phyloP scores from a whole-genome alignment of 2,797 vertebrate species.

The Peromyscus attwateri region DNA sequence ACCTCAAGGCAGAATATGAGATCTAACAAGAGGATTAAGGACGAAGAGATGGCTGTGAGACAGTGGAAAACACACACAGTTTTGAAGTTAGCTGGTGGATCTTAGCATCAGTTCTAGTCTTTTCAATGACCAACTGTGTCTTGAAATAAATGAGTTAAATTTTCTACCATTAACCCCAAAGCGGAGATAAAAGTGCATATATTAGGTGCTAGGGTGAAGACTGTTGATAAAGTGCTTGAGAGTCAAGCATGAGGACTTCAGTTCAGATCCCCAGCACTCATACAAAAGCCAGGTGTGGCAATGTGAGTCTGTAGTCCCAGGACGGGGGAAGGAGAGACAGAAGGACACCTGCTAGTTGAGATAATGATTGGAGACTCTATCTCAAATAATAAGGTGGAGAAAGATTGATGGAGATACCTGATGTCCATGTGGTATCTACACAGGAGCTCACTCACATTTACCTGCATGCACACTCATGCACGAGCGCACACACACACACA shows the following conservation, averaged over 20 bases:
- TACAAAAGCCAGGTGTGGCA: neutral
- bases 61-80: neutral
- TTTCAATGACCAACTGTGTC: neutral
- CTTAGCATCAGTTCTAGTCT: neutral
- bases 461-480: too few relatives aligned
- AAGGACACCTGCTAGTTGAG: neutral
- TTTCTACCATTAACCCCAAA: neutral
- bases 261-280: neutral
- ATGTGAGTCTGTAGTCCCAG: neutral
- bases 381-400: neutral
- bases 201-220: neutral
- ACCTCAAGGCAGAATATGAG: neutral
- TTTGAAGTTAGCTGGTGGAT: neutral
- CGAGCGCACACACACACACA: neutral
- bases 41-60: neutral
- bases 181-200: neutral
- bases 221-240: neutral
- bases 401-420: neutral
- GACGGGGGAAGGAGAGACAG: too few relatives aligned
- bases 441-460: neutral
- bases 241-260: neutral
- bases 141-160: neutral
- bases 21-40: neutral
- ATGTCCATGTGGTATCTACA: too few relatives aligned
- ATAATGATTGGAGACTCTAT: neutral